Evolutionary conservation across 2,888 invertebrate species (phyloP).

Genomic region (Taenaris catops): DNA sequence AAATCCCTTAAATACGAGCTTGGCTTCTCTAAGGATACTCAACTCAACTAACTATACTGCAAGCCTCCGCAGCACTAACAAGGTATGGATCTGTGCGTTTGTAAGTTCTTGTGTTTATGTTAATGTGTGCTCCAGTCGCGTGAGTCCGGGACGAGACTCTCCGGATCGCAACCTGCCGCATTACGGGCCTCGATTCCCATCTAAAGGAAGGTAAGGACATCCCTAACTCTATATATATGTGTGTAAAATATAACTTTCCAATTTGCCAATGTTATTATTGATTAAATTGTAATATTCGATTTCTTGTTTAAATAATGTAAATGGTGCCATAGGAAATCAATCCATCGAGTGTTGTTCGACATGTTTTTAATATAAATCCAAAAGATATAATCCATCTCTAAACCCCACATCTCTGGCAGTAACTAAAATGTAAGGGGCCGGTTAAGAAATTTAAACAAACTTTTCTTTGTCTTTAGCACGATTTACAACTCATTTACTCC

Average conservation of each 20-base stretch:
- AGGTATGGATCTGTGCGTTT: constrained; percentile 27
- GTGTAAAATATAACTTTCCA: background rate
- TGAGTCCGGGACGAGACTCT: constrained; percentile 92
- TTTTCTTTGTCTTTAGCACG: too few relatives aligned
- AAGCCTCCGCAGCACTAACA: constrained; percentile 15
- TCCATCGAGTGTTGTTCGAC: too few relatives aligned
- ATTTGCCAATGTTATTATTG: too few relatives aligned
- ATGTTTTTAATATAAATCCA: too few relatives aligned
- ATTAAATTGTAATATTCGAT: too few relatives aligned
- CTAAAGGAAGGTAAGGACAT: constrained; percentile 88
- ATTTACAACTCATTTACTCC: too few relatives aligned
- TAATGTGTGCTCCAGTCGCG: constrained; percentile 84
- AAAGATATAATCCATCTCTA: too few relatives aligned
- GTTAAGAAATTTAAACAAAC: too few relatives aligned
- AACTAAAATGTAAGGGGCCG: too few relatives aligned
- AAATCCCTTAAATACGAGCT: background rate
- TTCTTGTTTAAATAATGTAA: too few relatives aligned
- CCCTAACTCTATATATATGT: background rate
- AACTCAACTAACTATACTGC: constrained; percentile 13
- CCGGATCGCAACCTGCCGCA: constrained; percentile 92
- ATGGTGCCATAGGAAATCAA: too few relatives aligned
- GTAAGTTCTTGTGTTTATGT: constrained; percentile 41
- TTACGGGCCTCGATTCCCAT: constrained; percentile 94
- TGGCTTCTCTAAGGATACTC: constrained; percentile 6
- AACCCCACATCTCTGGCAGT: too few relatives aligned